These are phyloP conservation scores for Spodoptera littoralis DNA, from an alignment of 2,888 invertebrate genomes.

Conservation along the genomic window DNA sequence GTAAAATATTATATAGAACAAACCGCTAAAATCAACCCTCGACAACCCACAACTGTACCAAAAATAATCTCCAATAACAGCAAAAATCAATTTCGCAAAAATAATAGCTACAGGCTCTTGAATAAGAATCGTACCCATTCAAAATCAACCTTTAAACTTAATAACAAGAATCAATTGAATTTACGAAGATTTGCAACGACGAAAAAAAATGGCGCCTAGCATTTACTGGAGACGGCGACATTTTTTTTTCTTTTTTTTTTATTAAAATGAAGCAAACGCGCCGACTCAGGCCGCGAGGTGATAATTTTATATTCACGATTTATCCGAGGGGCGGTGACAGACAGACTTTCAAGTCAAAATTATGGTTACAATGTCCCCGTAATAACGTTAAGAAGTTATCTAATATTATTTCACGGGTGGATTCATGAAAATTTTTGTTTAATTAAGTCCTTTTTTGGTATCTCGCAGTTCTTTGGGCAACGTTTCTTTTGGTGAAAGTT, in stretches of 20 bases:
- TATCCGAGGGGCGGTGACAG: constrained; percentile 62
- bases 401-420: constrained; percentile 48
- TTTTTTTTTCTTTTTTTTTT: constrained; percentile 71
- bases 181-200: constrained; percentile 61
- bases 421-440: constrained; percentile 32
- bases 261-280: constrained; percentile 84
- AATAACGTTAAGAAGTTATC: constrained; percentile 46
- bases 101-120: constrained; percentile 29
- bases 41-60: neutral
- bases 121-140: constrained; percentile 43
- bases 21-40: neutral
- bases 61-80: neutral
- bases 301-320: constrained; percentile 84
- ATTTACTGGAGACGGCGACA: constrained; percentile 65
- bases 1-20: no score
- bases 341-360: constrained; percentile 53
- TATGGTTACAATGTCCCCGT: constrained; percentile 55
- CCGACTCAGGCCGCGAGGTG: constrained; percentile 76
- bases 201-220: constrained; percentile 61
- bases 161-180: constrained; percentile 69
- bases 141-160: constrained; percentile 54
- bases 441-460: constrained; percentile 24
- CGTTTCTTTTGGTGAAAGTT: no score
- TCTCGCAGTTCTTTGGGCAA: neutral
- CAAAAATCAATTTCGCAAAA: constrained; percentile 21